Percentiles rank a stretch among this genome's conserved stretches.
phyloP scores from a whole-genome alignment of 2,888 invertebrate genomes.

The Acanthacorydalis orientalis region DNA sequence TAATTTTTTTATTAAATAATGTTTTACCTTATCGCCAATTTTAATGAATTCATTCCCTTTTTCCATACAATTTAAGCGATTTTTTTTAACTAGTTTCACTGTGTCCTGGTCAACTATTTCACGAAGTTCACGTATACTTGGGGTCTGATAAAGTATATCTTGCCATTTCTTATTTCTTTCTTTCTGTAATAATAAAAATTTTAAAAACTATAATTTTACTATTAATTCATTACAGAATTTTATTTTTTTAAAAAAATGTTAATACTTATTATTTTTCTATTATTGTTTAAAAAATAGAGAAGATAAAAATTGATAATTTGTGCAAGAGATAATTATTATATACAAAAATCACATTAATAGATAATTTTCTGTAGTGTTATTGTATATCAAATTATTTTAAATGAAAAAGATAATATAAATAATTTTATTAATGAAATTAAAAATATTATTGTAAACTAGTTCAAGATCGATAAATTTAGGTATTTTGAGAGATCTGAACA shows the following conservation, averaged over 20 bases:
- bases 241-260: no score
- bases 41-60: background rate
- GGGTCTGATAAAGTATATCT: background rate
- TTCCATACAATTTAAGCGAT: background rate
- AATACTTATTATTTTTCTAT: no score
- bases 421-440: no score
- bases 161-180: constrained; percentile 1
- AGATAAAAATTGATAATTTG: background rate
- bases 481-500: no score
- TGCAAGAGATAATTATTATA: background rate
- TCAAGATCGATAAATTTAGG: no score
- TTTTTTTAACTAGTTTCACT: background rate
- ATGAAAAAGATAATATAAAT: no score
- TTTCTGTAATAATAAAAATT: background rate
- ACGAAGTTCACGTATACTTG: background rate
- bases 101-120: background rate
- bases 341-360: background rate
- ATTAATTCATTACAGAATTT: no score
- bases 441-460: no score
- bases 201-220: no score
- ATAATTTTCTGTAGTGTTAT: no score
- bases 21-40: background rate
- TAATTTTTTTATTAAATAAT: background rate
- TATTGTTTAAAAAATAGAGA: no score
- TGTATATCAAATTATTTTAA: no score